Base-by-base conservation (phyloP, 2,113 vertebrate genomes). In the Scartelaos histophorus region DNA sequence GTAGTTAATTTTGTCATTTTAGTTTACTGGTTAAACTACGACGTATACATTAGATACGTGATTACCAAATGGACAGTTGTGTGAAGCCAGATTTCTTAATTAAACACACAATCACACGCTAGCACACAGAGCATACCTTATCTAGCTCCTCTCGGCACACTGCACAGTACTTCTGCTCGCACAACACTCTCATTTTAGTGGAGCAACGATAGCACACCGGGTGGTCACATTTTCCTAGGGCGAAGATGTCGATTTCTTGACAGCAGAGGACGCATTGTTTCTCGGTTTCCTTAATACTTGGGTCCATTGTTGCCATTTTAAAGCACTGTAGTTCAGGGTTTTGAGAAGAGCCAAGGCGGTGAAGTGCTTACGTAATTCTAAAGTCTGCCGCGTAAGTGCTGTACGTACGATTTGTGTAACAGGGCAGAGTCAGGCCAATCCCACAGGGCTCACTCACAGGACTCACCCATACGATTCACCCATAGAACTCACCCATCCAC, bases 201-300 rank as follows among this genome's bases (percentile, higher is more conserved):
- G 97, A 99, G 89, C 97, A 99, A 80, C 96, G 96, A 90, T 95
- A 98, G 87, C 97, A 99, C 86, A 99, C 95, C 29, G 97, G 96
- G 88, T 99, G 97, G 70, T 99, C 97, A 79, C 97, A 98, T 87
- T 96, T 97, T 51, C 97, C 97, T 73, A 98, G 68, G 1, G 97
- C 97, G 81, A 95, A 95, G 74, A 97, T 93, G 4, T 97, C 95
- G 78, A 98, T 85, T 13, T 99, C 97, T 0, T 97, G 96, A 83
- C 97, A 98, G 91, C 97, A 99, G 70, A 99, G 90, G 71, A 99
- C 97, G 12, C 96, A 97, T 61, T 89, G 88, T 69, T 92, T 90
- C 84, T 94, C 94, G 0, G 89, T 47, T 15, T 94, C 92, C 82
- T 92, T 94, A 1, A 69, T 47, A 56, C 56, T 66, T 13, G 71